Percentiles rank a stretch among this genome's conserved stretches.
Conservation (phyloP, 2,113 vertebrate species). For the Halcyon malimbica region DNA sequence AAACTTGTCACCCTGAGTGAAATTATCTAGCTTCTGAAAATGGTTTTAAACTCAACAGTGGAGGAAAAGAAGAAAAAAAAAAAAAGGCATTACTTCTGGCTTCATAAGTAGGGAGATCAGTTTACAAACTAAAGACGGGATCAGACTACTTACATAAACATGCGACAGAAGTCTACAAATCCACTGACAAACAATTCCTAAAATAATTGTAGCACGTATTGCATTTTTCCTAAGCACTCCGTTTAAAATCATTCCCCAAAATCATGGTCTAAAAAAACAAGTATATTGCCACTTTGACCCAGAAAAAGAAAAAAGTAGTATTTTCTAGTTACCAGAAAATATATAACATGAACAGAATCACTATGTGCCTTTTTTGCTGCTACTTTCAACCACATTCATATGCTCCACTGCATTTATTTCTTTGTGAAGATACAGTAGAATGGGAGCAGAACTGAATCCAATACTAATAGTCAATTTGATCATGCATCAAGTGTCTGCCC, state of each 20-base stretch:
- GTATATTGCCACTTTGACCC: background rate
- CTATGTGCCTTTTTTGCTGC: background rate
- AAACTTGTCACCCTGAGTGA: background rate
- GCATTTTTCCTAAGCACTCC: background rate
- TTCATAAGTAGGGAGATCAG: background rate
- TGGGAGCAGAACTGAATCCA: background rate
- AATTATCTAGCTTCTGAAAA: background rate
- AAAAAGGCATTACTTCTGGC: background rate
- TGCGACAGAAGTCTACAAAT: background rate
- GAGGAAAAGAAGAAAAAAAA: background rate
- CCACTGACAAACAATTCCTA: background rate
- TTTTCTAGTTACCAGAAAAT: background rate
- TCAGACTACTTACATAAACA: background rate
- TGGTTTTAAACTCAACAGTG: background rate
- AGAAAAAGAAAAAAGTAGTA: background rate
- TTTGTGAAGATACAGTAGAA: background rate
- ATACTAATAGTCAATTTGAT: background rate
- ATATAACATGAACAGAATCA: background rate
- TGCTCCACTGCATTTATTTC: background rate
- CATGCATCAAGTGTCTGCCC: background rate
- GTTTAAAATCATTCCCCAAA: background rate
- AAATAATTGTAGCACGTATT: background rate
- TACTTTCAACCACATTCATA: background rate
- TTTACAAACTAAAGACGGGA: background rate
- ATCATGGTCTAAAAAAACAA: background rate